Evolutionary conservation across 2,113 vertebrate species (phyloP), one percentile per base, ranked within the genome.

Genomic region (Silurus meridionalis): DNA sequence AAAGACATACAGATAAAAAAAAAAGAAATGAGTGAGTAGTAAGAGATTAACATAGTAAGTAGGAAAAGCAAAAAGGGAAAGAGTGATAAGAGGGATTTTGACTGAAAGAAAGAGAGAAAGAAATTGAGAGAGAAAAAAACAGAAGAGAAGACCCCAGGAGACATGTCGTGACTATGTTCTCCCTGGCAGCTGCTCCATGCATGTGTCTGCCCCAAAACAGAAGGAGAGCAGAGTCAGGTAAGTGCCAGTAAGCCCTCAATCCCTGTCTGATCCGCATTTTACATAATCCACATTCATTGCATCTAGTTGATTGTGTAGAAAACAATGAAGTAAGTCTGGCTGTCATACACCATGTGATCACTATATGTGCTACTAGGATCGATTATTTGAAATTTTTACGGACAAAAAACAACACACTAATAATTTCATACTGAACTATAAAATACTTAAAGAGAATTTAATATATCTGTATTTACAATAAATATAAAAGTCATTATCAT

Each of bases 151-250:
- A 25, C 84, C 90, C 91, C 90, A 63, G 82, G 90, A 82, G 91
- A 87, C n/a, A 90, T 89, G 85, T 71, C 57, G 87, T 88, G 86
- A 92, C 87, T 89, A 78, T 91, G 88, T 91, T 92, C 88, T 86
- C 77, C 81, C 83, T 85, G 83, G 74, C 92, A 92, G 92, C 92
- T 92, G 91, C 88, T 92, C 83, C 72, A 85, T 89, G 89, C 80
- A 67, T 82, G 83, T 55, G 61, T 74, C 69, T 55, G 53, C 89
- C 80, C 72, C 82, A 83, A 85, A 78, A 91, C 15, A 88, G 87
- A 90, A 90, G 83, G 52, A 80, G 88, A 82, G 84, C 77, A 90
- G 87, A 91, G 64, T 75, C 85, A 88, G 88, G 90, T 89, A 89
- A 83, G 80, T 61, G 85, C 77, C 60, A 25, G 60, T 46, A 46